Conservation (phyloP, 2,888 invertebrate species). For the Chaitophorus viminalis region DNA sequence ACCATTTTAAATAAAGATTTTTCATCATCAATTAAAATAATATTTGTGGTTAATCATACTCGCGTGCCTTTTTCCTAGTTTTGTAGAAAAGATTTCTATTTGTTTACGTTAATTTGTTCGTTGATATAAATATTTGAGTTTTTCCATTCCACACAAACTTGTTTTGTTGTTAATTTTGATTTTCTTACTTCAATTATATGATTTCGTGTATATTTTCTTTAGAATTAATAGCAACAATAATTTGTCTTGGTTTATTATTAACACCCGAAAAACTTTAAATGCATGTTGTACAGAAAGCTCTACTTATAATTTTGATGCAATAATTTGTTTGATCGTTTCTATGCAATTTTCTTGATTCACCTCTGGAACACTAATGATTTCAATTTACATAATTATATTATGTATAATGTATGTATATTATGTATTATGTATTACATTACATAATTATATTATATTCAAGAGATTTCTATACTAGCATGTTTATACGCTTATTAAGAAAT, state of each 20-base stretch:
- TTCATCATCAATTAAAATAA: neutral
- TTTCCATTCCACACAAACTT: constrained; percentile 1
- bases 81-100: constrained; percentile 12
- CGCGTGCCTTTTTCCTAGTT: neutral
- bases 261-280: neutral
- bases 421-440: too few species aligned
- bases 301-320: neutral
- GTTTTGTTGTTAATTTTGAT: too few species aligned
- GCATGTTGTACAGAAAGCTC: neutral
- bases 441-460: constrained; percentile 10
- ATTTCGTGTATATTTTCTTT: constrained; percentile 2
- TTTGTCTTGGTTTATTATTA: neutral
- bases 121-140: constrained; percentile 2
- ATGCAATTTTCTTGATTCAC: neutral
- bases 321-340: neutral
- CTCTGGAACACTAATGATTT: constrained; percentile 4
- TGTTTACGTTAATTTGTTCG: neutral
- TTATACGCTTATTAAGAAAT: neutral
- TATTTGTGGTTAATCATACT: constrained; percentile 6
- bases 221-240: neutral
- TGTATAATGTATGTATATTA: too few species aligned
- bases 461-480: neutral
- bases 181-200: too few species aligned
- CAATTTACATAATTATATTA: too few species aligned
- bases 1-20: neutral